phyloP scores from a whole-genome alignment of 1,140 invertebrate species.

The Globodera rostochiensis region DNA sequence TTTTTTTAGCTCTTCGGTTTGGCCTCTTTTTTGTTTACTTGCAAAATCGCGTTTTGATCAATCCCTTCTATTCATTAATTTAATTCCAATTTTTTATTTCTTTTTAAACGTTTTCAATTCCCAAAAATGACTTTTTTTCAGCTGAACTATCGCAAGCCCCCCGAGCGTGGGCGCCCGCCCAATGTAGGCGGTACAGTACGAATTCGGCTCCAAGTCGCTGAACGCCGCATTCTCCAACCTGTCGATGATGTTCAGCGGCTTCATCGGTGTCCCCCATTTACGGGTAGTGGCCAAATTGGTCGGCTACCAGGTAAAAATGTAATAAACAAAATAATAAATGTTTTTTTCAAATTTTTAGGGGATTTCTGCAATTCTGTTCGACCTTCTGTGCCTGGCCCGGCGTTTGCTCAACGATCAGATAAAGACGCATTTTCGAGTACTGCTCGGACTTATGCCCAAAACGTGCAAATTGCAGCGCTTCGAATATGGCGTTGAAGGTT shows the following conservation, averaged over 20 bases:
- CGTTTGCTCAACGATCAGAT: conserved; percentile 70
- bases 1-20: no score
- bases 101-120: conserved; percentile 3
- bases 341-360: conserved; percentile 69
- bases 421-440: conserved; percentile 82
- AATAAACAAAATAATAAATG: neutral
- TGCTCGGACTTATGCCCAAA: conserved; percentile 95
- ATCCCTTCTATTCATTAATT: neutral
- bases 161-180: conserved; percentile 85
- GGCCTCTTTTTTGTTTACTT: no score
- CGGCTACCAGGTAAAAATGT: conserved; percentile 78
- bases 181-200: conserved; percentile 86
- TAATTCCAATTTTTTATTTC: no score
- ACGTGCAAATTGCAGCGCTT: conserved; percentile 90
- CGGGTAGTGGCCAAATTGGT: conserved; percentile 84
- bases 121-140: conserved; percentile 20
- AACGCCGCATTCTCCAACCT: conserved; percentile 90
- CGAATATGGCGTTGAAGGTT: conserved; percentile 89
- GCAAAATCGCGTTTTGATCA: no score
- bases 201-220: conserved; percentile 92
- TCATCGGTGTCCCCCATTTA: conserved; percentile 58
- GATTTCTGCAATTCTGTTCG: conserved; percentile 95
- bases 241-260: conserved; percentile 56
- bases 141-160: conserved; percentile 70
- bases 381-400: conserved; percentile 90